Conservation (phyloP, 2,888 invertebrate species). For the Tetropium fuscum region DNA sequence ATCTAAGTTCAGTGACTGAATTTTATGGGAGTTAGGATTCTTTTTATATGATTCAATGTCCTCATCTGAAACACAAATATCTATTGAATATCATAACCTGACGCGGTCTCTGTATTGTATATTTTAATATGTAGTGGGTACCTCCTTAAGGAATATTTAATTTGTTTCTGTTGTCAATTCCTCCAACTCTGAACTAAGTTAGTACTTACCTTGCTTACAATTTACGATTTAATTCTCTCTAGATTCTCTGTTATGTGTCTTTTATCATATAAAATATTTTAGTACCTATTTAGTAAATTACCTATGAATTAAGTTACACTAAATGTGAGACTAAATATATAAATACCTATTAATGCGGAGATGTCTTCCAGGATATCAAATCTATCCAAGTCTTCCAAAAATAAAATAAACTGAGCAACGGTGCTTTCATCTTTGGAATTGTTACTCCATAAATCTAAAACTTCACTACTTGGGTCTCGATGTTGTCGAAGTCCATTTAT, state of each 20-base stretch:
- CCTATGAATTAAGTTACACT: no score
- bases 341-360: conserved; percentile 68
- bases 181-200: no score
- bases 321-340: no score
- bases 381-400: conserved; percentile 77
- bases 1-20: conserved; percentile 43
- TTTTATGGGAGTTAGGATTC: conserved; percentile 37
- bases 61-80: conserved; percentile 47
- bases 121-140: no score
- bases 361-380: conserved; percentile 83
- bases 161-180: no score
- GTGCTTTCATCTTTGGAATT: conserved; percentile 67
- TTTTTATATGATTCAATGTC: conserved; percentile 49
- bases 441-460: conserved; percentile 73
- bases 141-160: no score
- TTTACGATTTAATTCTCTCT: no score
- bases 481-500: conserved; percentile 57
- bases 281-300: no score
- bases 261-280: no score
- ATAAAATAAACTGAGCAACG: conserved; percentile 71
- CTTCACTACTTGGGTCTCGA: conserved; percentile 71
- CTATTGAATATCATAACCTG: conserved; percentile 1
- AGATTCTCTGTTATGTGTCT: no score
- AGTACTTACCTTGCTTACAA: no score
- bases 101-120: no score